phyloP scores from a whole-genome alignment of 53 echinoderm and acorn worm species.

The Zoroaster sp. region DNA sequence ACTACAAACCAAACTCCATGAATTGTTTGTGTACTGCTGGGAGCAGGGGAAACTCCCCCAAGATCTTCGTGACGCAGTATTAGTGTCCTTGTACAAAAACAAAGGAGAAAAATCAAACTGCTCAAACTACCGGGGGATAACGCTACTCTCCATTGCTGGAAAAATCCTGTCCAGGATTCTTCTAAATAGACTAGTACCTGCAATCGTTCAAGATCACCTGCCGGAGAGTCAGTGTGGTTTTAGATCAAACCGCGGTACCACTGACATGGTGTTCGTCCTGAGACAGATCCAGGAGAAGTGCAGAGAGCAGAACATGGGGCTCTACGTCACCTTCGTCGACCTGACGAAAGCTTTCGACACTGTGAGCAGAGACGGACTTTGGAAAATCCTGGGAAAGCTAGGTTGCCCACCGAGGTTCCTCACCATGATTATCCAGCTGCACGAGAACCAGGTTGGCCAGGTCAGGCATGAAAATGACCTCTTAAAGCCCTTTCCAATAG shows the following conservation, averaged over 20 bases:
- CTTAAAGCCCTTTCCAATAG: slow-evolving; percentile 32
- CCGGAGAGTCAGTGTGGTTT: slow-evolving; percentile 29
- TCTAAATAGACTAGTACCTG: neutral
- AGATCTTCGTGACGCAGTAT: too few species aligned
- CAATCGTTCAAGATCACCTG: neutral
- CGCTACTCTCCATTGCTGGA: neutral
- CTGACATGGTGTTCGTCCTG: slow-evolving; percentile 6
- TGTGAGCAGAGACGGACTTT: too few species aligned
- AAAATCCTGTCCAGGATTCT: slow-evolving; percentile 12
- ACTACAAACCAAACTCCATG: too few species aligned
- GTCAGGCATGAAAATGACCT: neutral
- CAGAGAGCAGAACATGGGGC: too few species aligned
- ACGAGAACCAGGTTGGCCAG: slow-evolving; percentile 48
- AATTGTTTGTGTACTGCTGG: too few species aligned
- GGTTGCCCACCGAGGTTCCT: too few species aligned
- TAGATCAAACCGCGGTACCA: neutral
- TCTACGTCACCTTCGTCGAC: slow-evolving; percentile 41
- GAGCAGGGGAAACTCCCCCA: too few species aligned
- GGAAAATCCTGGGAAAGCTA: too few species aligned
- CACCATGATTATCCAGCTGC: slow-evolving; percentile 45
- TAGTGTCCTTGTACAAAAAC: too few species aligned
- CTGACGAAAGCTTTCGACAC: too few species aligned
- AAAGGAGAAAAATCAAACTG: too few species aligned
- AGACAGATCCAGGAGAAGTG: slow-evolving; percentile 22
- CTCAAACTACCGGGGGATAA: neutral